Evolutionary conservation across 2,888 invertebrate genomes (phyloP), one percentile per base, ranked within the genome.

Genomic region (Branchellion lobata): DNA sequence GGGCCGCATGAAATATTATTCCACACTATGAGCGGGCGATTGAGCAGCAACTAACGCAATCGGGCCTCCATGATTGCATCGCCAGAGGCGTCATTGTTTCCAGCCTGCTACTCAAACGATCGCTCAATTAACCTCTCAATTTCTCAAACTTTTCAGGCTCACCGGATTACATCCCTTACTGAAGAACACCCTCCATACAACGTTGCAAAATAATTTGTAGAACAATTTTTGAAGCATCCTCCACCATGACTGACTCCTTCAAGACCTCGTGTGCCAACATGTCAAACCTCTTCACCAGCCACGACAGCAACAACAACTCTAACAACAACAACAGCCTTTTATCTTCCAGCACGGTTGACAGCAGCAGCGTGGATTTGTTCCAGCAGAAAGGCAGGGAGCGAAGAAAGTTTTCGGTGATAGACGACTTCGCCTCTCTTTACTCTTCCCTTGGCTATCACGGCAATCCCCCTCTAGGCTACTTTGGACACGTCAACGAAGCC

Each of bases 341-440:
- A 8, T 21, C 21, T 33, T 65, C 61, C 34, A 33, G 40, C 57
- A 71, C 57, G 8, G 36, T 24, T 0, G 47, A 47, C 18, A 47
- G 74, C 40, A 74, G 51, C 27, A 69, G 69, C n/a, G 31, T 34
- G n/a, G 34, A 69, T 18, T 18, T 34, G 21, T 34, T 69, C 31
- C 77, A 77, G 27, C 77, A 77, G n/a, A 53, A 77, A 53, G 21
- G 36, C n/a, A 77, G 61, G 29, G 77, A 77, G 5, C 77, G 77
- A 14, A 80, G 78, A 27, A 80, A 80, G 71, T 80, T 79, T 73
- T 77, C 77, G 14, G 77, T 77, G 33, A 72, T 79, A 61, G 80
- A 80, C 47, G 80, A 80, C 29, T 80, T 73, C 24, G 71, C 78
- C 24, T 80, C 80, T 21, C 78, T 80, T 24, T 80, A 80, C 51